phyloP scores from a whole-genome alignment of 2,113 vertebrate genomes.

The Gavialis gangeticus region DNA sequence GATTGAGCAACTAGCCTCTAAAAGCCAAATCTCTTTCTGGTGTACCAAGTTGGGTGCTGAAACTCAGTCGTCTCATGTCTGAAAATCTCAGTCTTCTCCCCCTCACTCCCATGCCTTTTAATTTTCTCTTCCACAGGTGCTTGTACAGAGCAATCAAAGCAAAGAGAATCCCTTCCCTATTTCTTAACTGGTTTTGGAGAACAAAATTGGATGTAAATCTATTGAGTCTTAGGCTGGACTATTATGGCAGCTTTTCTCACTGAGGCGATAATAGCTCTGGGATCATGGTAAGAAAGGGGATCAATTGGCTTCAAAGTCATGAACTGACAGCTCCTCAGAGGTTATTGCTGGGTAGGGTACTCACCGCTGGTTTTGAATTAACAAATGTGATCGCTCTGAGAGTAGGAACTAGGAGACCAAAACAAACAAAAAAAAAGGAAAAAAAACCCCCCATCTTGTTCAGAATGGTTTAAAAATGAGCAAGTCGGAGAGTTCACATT shows the following conservation, averaged over 20 bases:
- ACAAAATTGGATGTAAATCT: not conserved
- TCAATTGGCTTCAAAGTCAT: not conserved
- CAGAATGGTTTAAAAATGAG: not conserved
- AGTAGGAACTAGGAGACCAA: not conserved
- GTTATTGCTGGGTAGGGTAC: not conserved
- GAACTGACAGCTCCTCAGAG: not conserved
- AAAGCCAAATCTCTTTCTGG: not conserved
- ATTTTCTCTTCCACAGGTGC: not conserved
- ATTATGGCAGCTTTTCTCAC: not conserved
- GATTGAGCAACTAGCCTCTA: not conserved
- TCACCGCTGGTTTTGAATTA: not conserved
- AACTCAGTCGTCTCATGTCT: accelerated
- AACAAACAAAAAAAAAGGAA: not conserved
- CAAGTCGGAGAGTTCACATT: not conserved
- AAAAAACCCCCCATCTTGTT: not conserved
- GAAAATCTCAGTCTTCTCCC: not conserved
- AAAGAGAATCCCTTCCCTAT: not conserved
- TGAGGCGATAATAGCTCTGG: not conserved
- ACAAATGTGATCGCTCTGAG: not conserved
- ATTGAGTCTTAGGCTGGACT: not conserved
- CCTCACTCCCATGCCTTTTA: not conserved
- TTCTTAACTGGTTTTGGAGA: not conserved
- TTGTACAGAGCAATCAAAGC: not conserved
- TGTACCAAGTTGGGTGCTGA: not conserved
- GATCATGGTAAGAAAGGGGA: not conserved